Evolutionary conservation across 2,113 vertebrate species (phyloP), one percentile per base, ranked within the genome.

Genomic region (Mohoua ochrocephala): DNA sequence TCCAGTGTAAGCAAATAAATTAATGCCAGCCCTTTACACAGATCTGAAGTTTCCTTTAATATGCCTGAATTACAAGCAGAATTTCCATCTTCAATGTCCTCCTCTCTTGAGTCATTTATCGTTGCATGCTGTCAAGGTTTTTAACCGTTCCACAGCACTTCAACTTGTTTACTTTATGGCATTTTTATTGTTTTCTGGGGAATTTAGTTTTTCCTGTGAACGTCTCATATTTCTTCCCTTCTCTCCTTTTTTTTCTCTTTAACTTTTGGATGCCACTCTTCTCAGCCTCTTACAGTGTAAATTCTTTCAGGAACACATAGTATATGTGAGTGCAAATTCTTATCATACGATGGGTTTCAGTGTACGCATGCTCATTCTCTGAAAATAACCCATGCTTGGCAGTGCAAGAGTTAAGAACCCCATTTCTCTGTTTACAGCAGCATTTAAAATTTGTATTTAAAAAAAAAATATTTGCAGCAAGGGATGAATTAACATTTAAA

Each of bases 401-500:
- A 67, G 20, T 21, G 14, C 53, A 78, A 86, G 59, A 80, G 52
- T 84, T 92, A 88, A 68, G 44, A 50, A 80, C 10, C 17, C 26
- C 17, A 49, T 54, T 63, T 68, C 60, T 44, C 10, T 70, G 13
- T 83, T 93, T 80, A 78, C 49, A 78, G 49, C 24, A 64, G n/a
- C 52, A 80, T 91, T 90, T 89, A 81, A 79, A 83, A 61, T 31
- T 15, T 33, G 24, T 75, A 44, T 84, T 80, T 84, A 80, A 89
- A 84, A 80, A 64, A 63, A 93, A 92, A 89, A 87, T 85, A 93
- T 84, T 92, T 95, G 42, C 60, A 84, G 22, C 54, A 35, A 76
- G 79, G 41, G 88, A 70, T 84, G 64, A 81, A 93, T 84, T 93
- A 89, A 78, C 76, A 93, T 95, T 94, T 92, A 71, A 90, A 91